phyloP scores from a whole-genome alignment of 2,888 invertebrate genomes.

The Drosophila quinaria region DNA sequence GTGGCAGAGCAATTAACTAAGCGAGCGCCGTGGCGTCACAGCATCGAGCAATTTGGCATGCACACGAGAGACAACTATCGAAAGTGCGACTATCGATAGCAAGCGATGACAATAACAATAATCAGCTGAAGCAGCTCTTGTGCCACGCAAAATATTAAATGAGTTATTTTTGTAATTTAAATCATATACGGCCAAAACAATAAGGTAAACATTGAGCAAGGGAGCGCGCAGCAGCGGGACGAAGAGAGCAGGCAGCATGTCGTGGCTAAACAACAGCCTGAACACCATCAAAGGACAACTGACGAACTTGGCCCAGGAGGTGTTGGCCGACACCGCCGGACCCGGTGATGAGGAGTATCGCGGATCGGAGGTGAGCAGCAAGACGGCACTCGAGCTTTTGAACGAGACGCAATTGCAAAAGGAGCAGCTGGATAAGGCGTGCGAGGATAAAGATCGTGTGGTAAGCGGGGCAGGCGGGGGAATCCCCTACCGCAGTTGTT shows the following conservation, averaged over 20 bases:
- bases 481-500: background rate
- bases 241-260: conserved; percentile 86
- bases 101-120: conserved; percentile 72
- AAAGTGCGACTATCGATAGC: conserved; percentile 40
- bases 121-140: conserved; percentile 75
- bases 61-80: conserved; percentile 25
- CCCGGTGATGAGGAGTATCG: conserved; percentile 78
- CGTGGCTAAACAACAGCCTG: conserved; percentile 88
- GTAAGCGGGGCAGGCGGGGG: conserved; percentile 85
- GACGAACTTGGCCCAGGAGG: conserved; percentile 94
- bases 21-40: background rate
- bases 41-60: conserved; percentile 41
- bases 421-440: conserved; percentile 87
- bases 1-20: too few species aligned
- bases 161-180: conserved; percentile 55
- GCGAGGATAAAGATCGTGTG: conserved; percentile 88
- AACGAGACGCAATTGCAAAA: conserved; percentile 83
- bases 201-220: conserved; percentile 17
- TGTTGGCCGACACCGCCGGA: conserved; percentile 91
- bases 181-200: conserved; percentile 25
- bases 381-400: conserved; percentile 72
- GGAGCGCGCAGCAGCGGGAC: conserved; percentile 20
- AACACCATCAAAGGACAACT: conserved; percentile 93
- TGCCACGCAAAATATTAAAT: conserved; percentile 75
- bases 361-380: conserved; percentile 52